These are phyloP conservation scores for Heliornis fulica DNA, from an alignment of 2,113 vertebrate genomes.

Conservation along the genomic window DNA sequence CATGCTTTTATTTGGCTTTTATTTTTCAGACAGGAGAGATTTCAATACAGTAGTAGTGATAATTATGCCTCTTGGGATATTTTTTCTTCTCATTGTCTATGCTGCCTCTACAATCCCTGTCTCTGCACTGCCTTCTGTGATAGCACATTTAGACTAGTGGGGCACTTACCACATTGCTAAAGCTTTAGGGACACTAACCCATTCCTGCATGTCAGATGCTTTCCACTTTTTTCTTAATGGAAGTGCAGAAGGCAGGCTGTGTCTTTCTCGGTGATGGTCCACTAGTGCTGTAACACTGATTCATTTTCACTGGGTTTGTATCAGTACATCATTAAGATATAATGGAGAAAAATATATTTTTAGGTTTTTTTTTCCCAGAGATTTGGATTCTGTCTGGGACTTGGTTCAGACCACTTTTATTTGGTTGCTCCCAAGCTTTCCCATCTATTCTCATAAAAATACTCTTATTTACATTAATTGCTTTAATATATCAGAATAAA, in stretches of 20 bases:
- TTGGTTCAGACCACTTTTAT: neutral
- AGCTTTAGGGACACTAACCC: neutral
- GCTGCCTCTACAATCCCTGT: neutral
- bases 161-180: neutral
- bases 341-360: neutral
- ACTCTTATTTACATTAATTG: neutral
- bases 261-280: neutral
- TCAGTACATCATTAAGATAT: neutral
- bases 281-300: neutral
- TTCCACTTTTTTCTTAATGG: neutral
- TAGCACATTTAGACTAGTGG: neutral
- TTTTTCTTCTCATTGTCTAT: neutral
- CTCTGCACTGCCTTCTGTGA: neutral
- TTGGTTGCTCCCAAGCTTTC: neutral
- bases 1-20: neutral
- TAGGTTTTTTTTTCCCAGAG: neutral
- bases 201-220: neutral
- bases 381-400: neutral
- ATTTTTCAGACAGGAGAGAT: neutral
- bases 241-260: neutral
- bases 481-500: neutral
- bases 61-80: conserved; percentile 8
- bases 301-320: neutral
- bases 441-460: neutral
- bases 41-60: neutral